Conservation (phyloP, 1,140 invertebrate genomes). For the Eriocheir sinensis region DNA sequence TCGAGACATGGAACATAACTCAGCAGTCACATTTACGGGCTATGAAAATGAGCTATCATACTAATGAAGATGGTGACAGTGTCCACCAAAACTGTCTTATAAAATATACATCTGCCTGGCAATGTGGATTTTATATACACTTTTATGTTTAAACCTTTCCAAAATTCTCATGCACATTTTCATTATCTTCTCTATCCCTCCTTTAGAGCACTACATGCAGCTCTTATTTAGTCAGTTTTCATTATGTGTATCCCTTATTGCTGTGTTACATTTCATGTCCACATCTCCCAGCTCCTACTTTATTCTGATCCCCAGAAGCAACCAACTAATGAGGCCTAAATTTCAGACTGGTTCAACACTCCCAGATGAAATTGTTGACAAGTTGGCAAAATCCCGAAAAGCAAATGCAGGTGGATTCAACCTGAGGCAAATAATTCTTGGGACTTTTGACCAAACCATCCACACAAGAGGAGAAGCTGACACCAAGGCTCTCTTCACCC, state of each 20-base stretch:
- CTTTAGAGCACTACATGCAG: not conserved
- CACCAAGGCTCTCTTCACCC: conserved; percentile 82
- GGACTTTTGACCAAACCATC: conserved; percentile 84
- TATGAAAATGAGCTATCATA: too few relatives aligned
- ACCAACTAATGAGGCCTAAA: not conserved
- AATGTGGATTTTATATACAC: too few relatives aligned
- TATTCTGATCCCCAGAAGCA: too few relatives aligned
- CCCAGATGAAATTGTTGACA: conserved; percentile 83
- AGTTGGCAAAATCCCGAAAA: conserved; percentile 82
- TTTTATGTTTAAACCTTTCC: too few relatives aligned
- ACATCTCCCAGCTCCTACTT: too few relatives aligned
- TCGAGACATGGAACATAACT: too few relatives aligned
- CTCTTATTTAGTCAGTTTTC: not conserved
- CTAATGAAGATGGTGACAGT: too few relatives aligned
- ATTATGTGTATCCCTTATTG: not conserved
- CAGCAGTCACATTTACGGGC: too few relatives aligned
- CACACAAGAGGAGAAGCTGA: conserved; percentile 82
- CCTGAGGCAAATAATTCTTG: conserved; percentile 83
- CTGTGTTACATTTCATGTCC: not conserved
- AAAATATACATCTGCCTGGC: too few relatives aligned
- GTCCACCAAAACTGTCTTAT: too few relatives aligned
- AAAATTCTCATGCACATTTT: too few relatives aligned
- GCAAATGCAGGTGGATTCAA: conserved; percentile 84
- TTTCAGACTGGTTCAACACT: conserved; percentile 81
- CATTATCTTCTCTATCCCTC: conserved; percentile 16